A percentile compares a stretch with the other conserved stretches of the same genome.
Evolutionary conservation across 2,797 vertebrate genomes (phyloP).

Genomic region (Sandelia bainsii): DNA sequence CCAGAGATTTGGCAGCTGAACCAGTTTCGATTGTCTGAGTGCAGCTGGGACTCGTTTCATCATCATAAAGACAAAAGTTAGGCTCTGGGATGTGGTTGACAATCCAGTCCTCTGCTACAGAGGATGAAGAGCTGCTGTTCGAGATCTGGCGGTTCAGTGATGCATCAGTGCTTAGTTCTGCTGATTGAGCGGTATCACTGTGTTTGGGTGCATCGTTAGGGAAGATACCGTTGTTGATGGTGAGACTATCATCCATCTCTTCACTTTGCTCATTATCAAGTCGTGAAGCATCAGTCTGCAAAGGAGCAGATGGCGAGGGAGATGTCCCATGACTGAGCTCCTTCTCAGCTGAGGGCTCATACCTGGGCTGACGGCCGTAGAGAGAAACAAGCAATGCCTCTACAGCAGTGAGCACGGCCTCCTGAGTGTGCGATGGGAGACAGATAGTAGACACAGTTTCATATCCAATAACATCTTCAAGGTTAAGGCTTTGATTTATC

Average conservation of each 20-base stretch:
- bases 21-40: slow-evolving; percentile 11
- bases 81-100: slow-evolving; percentile 70
- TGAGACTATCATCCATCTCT: slow-evolving; percentile 56
- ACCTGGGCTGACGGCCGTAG: slow-evolving; percentile 85
- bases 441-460: neutral
- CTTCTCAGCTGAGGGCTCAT: slow-evolving; percentile 32
- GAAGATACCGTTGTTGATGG: neutral
- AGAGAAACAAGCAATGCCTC: slow-evolving; percentile 91
- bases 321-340: slow-evolving; percentile 12
- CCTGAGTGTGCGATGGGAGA: slow-evolving; percentile 78
- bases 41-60: slow-evolving; percentile 47
- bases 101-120: slow-evolving; percentile 78
- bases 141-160: slow-evolving; percentile 55
- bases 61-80: slow-evolving; percentile 58
- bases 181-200: neutral
- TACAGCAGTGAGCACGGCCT: slow-evolving; percentile 89
- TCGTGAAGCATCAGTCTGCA: slow-evolving; percentile 13
- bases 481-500: neutral
- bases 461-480: neutral
- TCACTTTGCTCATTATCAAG: slow-evolving; percentile 3
- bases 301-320: neutral
- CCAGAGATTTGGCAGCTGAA: neutral
- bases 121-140: slow-evolving; percentile 83
- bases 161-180: neutral
- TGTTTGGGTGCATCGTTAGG: slow-evolving; percentile 8